A percentile compares a stretch with the other conserved stretches of the same genome.
These are phyloP conservation scores for Gouania willdenowi DNA, from an alignment of 2,797 vertebrate species.

Conservation along the genomic window DNA sequence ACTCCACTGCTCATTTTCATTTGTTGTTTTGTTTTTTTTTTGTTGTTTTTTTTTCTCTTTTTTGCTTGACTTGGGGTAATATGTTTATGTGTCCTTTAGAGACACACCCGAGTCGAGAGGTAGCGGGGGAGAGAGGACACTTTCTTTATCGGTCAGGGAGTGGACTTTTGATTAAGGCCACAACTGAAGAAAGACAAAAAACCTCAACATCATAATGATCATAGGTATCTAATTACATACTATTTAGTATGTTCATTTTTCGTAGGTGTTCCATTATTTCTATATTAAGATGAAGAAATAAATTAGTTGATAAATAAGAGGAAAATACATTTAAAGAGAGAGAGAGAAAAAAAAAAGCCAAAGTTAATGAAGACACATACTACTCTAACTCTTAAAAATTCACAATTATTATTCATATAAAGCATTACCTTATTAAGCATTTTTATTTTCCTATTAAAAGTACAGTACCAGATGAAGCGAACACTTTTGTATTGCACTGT, in stretches of 20 bases:
- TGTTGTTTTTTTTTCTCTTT: conserved; percentile 8
- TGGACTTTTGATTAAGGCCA: conserved; percentile 50
- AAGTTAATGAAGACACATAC: conserved; percentile 84
- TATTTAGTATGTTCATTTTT: conserved; percentile 86
- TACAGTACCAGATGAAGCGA: conserved; percentile 85
- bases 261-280: conserved; percentile 87
- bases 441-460: conserved; percentile 88
- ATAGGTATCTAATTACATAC: conserved; percentile 80
- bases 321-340: conserved; percentile 44
- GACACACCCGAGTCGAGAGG: conserved; percentile 50
- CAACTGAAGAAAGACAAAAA: conserved; percentile 52
- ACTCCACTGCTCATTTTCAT: conserved; percentile 66
- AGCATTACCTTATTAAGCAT: conserved; percentile 79
- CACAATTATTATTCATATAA: conserved; percentile 81
- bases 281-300: conserved; percentile 77
- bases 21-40: conserved; percentile 25
- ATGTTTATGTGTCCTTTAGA: conserved; percentile 57
- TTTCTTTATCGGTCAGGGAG: conserved; percentile 41
- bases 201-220: conserved; percentile 78
- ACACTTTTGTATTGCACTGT: conserved; percentile 89
- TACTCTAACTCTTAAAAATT: conserved; percentile 78
- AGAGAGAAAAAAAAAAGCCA: conserved; percentile 78
- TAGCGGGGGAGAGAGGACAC: conserved; percentile 29
- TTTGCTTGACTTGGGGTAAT: conserved; percentile 37
- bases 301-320: conserved; percentile 65